Evolutionary conservation across 2,113 vertebrate species (phyloP).

Genomic region (Motacilla alba): DNA sequence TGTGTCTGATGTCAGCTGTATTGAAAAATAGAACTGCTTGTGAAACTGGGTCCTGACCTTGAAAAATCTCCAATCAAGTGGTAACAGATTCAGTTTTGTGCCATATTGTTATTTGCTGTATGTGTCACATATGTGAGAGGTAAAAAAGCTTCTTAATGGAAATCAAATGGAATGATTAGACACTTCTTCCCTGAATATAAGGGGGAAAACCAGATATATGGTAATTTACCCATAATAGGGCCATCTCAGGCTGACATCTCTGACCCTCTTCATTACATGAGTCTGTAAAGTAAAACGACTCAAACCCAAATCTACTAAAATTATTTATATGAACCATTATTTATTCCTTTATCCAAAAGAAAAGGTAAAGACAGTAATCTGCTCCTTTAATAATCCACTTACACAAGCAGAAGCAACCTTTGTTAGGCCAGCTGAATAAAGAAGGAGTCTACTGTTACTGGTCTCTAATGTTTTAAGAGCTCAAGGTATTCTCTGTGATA

Average conservation of each 20-base stretch:
- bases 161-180: conserved; percentile 8
- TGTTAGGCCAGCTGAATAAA: not conserved
- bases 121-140: not conserved
- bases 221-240: not conserved
- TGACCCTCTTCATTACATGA: not conserved
- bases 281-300: not conserved
- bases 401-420: accelerated
- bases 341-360: not conserved
- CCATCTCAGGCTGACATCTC: not conserved
- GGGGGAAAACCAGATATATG: not conserved
- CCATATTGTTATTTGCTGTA: conserved; percentile 57
- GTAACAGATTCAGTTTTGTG: conserved; percentile 52
- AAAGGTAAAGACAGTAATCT: not conserved
- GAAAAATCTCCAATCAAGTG: conserved; percentile 65
- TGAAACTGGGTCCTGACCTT: conserved; percentile 74
- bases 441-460: not conserved
- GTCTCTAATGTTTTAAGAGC: not conserved
- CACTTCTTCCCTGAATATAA: not conserved
- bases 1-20: conserved; percentile 68
- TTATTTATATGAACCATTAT: not conserved
- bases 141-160: not conserved
- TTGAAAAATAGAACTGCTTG: conserved; percentile 70
- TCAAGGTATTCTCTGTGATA: not conserved
- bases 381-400: not conserved
- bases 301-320: not conserved